These are phyloP conservation scores for Anoplius nigerrimus DNA, from an alignment of 2,888 invertebrate genomes.

Conservation along the genomic window DNA sequence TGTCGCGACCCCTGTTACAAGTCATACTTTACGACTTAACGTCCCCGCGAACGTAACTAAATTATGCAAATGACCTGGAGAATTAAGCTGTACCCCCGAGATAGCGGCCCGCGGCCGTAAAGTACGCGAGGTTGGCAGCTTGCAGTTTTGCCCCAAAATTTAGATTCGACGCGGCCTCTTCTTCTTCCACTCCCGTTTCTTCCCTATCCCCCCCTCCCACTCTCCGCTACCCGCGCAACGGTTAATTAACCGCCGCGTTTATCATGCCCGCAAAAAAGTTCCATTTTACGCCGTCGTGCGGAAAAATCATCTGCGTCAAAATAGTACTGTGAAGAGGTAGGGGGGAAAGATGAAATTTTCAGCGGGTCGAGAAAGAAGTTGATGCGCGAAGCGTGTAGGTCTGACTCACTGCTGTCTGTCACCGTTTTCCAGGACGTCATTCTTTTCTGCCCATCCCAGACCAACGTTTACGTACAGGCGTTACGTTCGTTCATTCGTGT, in stretches of 20 bases:
- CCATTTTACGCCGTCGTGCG: too few species aligned
- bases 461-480: constrained; percentile 37
- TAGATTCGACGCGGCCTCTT: not conserved
- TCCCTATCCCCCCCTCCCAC: not conserved
- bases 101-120: constrained; percentile 18
- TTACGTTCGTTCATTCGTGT: constrained; percentile 51
- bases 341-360: too few species aligned
- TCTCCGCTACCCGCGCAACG: not conserved
- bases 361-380: too few species aligned
- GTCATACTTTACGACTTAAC: constrained; percentile 33
- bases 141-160: not conserved
- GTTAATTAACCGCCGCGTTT: not conserved
- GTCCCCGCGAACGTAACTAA: constrained; percentile 20
- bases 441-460: constrained; percentile 26
- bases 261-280: not conserved
- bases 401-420: too few species aligned
- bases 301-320: too few species aligned
- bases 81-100: constrained; percentile 27
- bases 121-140: constrained; percentile 3
- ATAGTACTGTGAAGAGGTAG: too few species aligned
- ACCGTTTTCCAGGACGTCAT: not conserved
- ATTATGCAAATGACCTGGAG: constrained; percentile 35
- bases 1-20: not conserved
- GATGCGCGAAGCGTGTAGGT: too few species aligned
- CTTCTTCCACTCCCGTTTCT: not conserved